A percentile compares a stretch with the other conserved stretches of the same genome.
phyloP scores from a whole-genome alignment of 2,113 vertebrate species.

The Chaenogobius annularis region DNA sequence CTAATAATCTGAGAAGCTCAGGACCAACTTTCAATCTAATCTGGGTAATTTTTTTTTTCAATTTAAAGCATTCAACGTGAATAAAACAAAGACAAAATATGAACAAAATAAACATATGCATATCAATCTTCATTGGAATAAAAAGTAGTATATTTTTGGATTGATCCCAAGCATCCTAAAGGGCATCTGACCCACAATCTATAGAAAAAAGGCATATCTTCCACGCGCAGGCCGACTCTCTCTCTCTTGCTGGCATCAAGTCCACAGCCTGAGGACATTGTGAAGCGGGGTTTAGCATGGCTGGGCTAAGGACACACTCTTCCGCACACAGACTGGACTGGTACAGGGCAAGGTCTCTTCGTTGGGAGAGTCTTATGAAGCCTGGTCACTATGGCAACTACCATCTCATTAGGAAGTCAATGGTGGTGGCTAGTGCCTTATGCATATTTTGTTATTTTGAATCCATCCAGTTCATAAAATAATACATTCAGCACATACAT shows the following conservation, averaged over 20 bases:
- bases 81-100: neutral
- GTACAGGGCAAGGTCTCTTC: conserved; percentile 62
- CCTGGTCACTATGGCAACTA: conserved; percentile 73
- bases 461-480: conserved; percentile 17
- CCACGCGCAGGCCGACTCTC: neutral
- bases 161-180: neutral
- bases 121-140: neutral
- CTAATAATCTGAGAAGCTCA: too few relatives aligned
- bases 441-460: conserved; percentile 37
- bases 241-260: neutral
- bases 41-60: too few relatives aligned
- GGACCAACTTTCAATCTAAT: too few relatives aligned
- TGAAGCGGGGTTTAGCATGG: conserved; percentile 29
- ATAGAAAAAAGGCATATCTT: neutral
- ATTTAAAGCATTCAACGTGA: too few relatives aligned
- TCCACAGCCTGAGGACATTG: conserved; percentile 42
- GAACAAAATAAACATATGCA: neutral
- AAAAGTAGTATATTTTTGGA: neutral
- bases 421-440: conserved; percentile 54
- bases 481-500: conserved; percentile 10
- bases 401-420: conserved; percentile 67
- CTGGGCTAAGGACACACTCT: conserved; percentile 27
- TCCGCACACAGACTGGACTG: conserved; percentile 31
- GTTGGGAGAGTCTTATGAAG: conserved; percentile 62
- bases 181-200: neutral